Evolutionary conservation across 2,113 vertebrate genomes (phyloP).

Genomic region (Zosterops japonicus): DNA sequence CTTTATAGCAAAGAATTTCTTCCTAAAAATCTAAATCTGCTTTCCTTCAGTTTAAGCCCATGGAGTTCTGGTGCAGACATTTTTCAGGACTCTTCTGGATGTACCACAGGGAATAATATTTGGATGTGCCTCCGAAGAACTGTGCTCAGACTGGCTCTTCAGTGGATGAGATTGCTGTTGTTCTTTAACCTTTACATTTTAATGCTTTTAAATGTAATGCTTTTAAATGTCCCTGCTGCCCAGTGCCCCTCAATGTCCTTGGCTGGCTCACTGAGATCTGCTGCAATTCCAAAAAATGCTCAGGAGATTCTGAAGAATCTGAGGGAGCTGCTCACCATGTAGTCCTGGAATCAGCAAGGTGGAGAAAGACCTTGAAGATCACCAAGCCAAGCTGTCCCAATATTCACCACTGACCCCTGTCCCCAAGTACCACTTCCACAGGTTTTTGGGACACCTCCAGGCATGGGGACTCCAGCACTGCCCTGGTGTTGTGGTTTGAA

Average conservation of each 20-base stretch:
- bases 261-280: background rate
- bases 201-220: background rate
- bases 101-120: background rate
- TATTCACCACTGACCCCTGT: background rate
- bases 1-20: background rate
- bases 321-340: background rate
- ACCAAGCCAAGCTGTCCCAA: background rate
- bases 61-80: background rate
- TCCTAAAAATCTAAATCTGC: background rate
- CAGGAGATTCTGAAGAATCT: background rate
- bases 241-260: background rate
- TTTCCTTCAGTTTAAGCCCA: background rate
- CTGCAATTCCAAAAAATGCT: background rate
- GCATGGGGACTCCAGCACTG: accelerated
- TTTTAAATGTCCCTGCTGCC: background rate
- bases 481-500: background rate
- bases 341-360: background rate
- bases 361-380: too few species aligned
- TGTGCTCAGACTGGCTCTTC: background rate
- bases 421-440: accelerated
- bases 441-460: background rate
- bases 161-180: background rate
- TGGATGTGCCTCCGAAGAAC: background rate
- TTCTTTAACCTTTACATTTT: background rate
- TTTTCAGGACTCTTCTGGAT: background rate